These are phyloP conservation scores for Phortica magna DNA, from an alignment of 2,888 invertebrate genomes.

Conservation along the genomic window DNA sequence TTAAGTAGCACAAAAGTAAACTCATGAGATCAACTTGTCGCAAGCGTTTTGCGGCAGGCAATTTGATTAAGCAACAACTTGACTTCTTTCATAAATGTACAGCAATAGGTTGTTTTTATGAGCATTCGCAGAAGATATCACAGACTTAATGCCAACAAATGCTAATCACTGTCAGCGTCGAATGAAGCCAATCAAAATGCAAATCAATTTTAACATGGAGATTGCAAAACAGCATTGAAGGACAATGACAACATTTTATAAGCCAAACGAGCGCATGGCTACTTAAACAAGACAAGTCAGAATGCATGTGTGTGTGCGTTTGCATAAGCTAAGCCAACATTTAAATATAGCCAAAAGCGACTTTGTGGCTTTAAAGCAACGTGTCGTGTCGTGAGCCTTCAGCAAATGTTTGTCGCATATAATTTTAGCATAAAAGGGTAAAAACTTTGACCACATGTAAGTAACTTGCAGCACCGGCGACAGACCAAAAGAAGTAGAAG, in stretches of 20 bases:
- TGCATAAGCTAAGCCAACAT: constrained; percentile 55
- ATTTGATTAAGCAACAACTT: too few relatives aligned
- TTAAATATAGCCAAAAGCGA: constrained; percentile 70
- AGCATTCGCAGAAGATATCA: not conserved
- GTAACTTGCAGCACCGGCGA: not conserved
- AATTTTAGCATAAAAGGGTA: constrained; percentile 2
- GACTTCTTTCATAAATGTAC: not conserved
- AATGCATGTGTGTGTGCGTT: not conserved
- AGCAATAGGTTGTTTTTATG: not conserved
- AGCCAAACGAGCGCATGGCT: constrained; percentile 12
- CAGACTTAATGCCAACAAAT: not conserved
- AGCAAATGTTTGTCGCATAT: constrained; percentile 11
- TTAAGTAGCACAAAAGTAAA: not conserved
- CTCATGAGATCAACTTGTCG: too few relatives aligned
- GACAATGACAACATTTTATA: constrained; percentile 15
- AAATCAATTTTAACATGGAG: constrained; percentile 16
- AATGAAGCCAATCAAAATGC: constrained; percentile 31
- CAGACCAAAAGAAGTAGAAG: not conserved
- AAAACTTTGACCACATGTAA: constrained; percentile 63
- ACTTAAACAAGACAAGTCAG: constrained; percentile 13
- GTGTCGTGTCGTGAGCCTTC: constrained; percentile 6
- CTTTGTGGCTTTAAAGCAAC: constrained; percentile 72
- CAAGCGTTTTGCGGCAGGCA: too few relatives aligned
- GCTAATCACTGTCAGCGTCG: constrained; percentile 11
- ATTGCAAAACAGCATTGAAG: not conserved